Base-by-base conservation (phyloP, 2,113 vertebrate species). In the Monarcha castaneiventris region DNA sequence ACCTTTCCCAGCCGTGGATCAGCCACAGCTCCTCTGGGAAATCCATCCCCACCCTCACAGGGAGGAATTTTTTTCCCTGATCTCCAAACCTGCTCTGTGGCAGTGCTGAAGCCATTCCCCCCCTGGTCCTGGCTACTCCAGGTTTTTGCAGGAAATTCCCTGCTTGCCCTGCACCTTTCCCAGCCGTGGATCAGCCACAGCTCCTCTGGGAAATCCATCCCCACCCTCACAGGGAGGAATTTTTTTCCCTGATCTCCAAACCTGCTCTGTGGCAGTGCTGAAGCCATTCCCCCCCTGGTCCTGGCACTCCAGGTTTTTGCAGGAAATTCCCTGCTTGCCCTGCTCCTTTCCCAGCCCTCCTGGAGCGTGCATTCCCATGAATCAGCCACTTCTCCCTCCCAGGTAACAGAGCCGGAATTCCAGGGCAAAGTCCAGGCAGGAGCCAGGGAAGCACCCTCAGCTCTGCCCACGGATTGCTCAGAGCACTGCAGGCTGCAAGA, bases 341-440 rank as follows among this genome's bases (percentile, higher is more conserved):
- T 30, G 6, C 43, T 8, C 0, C 12, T 1, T 33, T 18, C 9
- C 20, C 85, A 91, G 84, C 7, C 30, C 21, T 62, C 1, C 22
- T 46, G 82, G 48, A 75, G 18, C 0, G 0, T 5, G 26, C 41
- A 33, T 52, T 17, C 9, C 56, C 64, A 2, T 2, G 29, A 10
- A 26, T 15, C 3, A 10, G 27, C 35, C 1, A 0, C 49, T n/a
- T 52, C 88, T 88, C 62, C 79, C 69, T 74, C 37, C 64, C 44
- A 96, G 68, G 90, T 48, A 87, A 55, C 84, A 64, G 90, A 23
- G 9, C 18, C 8, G 4, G 22, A 44, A 93, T 87, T 96, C 87
- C 93, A 77, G 88, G 92, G 52, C 87, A 94, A 97, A 97, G 95
- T 96, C 93, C 79, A 7, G 3, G 68, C 66, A 58, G 93, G 29